Evolutionary conservation across 2,888 invertebrate species (phyloP).

Genomic region (Amblyteles armatorius): DNA sequence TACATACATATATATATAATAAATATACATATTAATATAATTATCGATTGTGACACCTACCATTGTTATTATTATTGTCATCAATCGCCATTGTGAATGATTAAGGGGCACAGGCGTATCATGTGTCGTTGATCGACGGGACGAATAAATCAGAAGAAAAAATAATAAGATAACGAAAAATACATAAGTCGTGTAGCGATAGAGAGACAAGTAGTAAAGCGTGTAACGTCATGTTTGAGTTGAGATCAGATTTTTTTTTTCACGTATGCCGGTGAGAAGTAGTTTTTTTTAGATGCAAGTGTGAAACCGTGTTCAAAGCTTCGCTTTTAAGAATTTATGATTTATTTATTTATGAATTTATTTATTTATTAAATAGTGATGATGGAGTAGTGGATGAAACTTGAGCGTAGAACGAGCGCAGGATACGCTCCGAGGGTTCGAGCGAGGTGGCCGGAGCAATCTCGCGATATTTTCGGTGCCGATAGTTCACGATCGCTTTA

Average conservation of each 20-base stretch:
- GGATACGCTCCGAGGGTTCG: constrained; percentile 11
- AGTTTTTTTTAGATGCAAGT: constrained; percentile 45
- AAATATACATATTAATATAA: constrained; percentile 53
- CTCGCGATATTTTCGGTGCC: constrained; percentile 47
- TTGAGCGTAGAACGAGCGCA: constrained; percentile 34
- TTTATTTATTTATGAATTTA: constrained; percentile 10
- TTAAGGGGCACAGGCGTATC: constrained; percentile 55
- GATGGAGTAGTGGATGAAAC: constrained; percentile 53
- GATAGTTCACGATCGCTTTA: constrained; percentile 9
- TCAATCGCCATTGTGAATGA: constrained; percentile 58
- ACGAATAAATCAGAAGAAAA: constrained; percentile 54
- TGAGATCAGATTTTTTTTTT: constrained; percentile 13
- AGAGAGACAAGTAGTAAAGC: constrained; percentile 24
- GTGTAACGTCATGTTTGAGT: constrained; percentile 12
- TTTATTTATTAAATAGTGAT: constrained; percentile 34
- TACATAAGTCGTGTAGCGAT: constrained; percentile 43
- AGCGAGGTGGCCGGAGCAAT: constrained; percentile 40
- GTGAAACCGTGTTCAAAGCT: constrained; percentile 55
- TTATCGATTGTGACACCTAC: constrained; percentile 45
- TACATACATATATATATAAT: constrained; percentile 37
- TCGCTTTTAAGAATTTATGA: constrained; percentile 21
- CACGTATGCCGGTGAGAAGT: constrained; percentile 35
- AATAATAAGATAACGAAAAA: constrained; percentile 50
- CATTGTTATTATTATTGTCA: constrained; percentile 57
- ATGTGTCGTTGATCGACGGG: constrained; percentile 69